Evolutionary conservation across 2,113 vertebrate species (phyloP).

Genomic region (Picathartes gymnocephalus): DNA sequence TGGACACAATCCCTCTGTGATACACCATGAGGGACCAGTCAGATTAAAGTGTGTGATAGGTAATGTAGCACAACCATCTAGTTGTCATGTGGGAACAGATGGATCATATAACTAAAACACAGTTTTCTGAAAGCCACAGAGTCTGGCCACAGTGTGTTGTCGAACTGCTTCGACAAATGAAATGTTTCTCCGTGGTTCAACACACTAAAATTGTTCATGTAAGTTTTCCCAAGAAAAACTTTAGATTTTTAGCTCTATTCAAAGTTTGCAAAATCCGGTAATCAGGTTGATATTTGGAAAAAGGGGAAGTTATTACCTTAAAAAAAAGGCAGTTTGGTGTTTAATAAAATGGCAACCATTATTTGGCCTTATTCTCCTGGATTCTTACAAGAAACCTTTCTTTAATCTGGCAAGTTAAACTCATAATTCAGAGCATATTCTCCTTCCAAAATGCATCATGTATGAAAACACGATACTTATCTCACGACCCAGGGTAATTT

Average conservation of each 20-base stretch:
- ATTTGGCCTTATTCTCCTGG: neutral
- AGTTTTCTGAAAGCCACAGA: neutral
- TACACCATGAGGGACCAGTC: neutral
- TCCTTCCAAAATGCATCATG: neutral
- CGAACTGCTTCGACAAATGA: neutral
- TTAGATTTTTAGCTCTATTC: neutral
- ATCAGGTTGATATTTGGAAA: neutral
- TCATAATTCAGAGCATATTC: neutral
- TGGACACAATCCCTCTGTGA: neutral
- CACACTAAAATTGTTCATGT: neutral
- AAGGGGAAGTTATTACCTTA: neutral
- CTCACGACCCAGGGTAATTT: neutral
- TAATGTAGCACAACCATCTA: neutral
- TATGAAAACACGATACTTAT: neutral
- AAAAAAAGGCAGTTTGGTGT: neutral
- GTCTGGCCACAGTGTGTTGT: neutral
- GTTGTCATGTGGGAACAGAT: neutral
- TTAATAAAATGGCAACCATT: neutral
- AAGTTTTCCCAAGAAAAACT: neutral
- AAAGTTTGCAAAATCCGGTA: neutral
- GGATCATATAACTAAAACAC: neutral
- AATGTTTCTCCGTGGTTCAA: neutral
- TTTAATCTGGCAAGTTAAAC: neutral
- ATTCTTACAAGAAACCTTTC: neutral
- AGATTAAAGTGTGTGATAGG: neutral